Evolutionary conservation across 2,797 vertebrate genomes (phyloP).

Genomic region (Xenopus petersii): DNA sequence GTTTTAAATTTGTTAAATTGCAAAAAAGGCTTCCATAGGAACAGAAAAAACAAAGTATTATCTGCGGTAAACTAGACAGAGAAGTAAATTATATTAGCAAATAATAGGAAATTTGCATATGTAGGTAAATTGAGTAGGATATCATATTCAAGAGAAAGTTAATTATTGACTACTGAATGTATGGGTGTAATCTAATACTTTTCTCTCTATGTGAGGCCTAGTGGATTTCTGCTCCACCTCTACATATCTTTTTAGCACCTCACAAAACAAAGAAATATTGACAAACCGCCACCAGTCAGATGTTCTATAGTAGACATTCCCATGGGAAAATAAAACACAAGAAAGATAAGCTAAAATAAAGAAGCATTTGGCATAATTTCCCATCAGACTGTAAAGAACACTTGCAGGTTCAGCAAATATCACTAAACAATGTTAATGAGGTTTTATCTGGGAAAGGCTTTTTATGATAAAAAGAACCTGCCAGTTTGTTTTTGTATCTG

Average conservation of each 20-base stretch:
- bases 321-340: conserved; percentile 1
- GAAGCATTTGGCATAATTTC: neutral
- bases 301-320: neutral
- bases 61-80: too few species aligned
- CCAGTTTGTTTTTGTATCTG: neutral
- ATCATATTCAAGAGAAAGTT: neutral
- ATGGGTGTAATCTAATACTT: too few species aligned
- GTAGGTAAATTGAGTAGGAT: too few species aligned
- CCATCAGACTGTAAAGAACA: neutral
- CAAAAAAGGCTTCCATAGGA: too few species aligned
- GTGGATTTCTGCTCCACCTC: too few species aligned
- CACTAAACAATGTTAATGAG: neutral
- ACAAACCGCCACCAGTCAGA: neutral
- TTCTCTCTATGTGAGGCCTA: too few species aligned
- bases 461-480: neutral
- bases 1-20: too few species aligned
- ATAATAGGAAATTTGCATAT: too few species aligned
- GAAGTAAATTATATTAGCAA: too few species aligned
- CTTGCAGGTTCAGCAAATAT: neutral
- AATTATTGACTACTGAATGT: conserved; percentile 10
- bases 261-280: neutral
- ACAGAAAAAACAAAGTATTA: too few species aligned
- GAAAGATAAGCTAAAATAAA: conserved; percentile 1
- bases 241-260: neutral
- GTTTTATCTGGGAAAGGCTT: neutral